phyloP scores from a whole-genome alignment of 2,113 vertebrate species.

The Aplodontia rufa region DNA sequence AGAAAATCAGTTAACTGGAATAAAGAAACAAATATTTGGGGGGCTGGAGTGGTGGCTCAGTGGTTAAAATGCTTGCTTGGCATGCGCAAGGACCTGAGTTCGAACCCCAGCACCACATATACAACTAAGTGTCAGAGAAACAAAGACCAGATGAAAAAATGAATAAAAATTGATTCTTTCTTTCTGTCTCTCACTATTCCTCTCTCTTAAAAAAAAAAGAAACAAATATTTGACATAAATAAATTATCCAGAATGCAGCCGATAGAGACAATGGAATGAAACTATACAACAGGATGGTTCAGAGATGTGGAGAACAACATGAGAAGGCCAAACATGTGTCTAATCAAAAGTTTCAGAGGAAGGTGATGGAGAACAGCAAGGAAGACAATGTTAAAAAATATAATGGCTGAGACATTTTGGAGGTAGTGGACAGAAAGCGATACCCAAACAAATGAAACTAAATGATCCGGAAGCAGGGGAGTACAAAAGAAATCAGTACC shows the following conservation, averaged over 20 bases:
- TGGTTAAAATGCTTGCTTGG: too few species aligned
- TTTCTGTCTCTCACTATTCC: too few species aligned
- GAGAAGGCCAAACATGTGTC: neutral
- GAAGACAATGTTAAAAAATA: neutral
- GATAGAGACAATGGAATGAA: neutral
- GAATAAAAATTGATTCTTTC: too few species aligned
- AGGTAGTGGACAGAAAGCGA: neutral
- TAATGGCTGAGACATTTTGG: conserved; percentile 29
- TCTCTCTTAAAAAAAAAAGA: too few species aligned
- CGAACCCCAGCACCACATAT: too few species aligned
- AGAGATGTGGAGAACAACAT: neutral
- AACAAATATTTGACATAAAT: neutral
- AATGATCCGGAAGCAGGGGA: neutral
- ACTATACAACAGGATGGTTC: neutral
- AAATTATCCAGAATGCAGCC: neutral
- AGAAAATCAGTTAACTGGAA: conserved; percentile 19
- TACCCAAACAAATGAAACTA: neutral
- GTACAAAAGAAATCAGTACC: neutral
- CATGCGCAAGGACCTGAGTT: too few species aligned
- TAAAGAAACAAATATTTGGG: conserved; percentile 40
- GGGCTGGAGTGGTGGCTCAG: too few species aligned
- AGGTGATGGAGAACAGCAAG: neutral
- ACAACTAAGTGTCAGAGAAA: too few species aligned
- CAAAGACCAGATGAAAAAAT: too few species aligned
- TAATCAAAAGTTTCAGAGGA: neutral